Evolutionary conservation across 2,113 vertebrate genomes (phyloP).

Genomic region (Coryphaenoides rupestris): DNA sequence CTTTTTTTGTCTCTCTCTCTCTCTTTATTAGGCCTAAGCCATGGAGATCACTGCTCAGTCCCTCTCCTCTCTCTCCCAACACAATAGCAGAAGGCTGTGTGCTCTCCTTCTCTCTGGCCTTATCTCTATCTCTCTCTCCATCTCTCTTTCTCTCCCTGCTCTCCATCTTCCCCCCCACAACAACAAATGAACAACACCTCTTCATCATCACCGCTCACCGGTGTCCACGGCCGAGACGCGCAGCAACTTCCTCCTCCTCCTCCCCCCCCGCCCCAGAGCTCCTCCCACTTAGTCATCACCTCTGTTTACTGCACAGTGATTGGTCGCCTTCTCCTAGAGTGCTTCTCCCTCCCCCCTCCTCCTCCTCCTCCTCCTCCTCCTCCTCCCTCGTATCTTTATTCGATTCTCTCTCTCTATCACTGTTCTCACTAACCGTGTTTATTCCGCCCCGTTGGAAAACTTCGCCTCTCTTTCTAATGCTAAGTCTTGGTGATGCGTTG

Average conservation of each 20-base stretch:
- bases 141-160: background rate
- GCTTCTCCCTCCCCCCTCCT: constrained; percentile 34
- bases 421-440: constrained; percentile 47
- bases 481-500: constrained; percentile 3
- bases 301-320: constrained; percentile 56
- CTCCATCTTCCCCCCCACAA: background rate
- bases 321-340: constrained; percentile 53
- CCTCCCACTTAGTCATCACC: constrained; percentile 49
- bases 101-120: constrained; percentile 75
- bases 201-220: constrained; percentile 63
- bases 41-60: constrained; percentile 77
- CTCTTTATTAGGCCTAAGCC: constrained; percentile 84
- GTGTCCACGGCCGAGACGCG: constrained; percentile 69
- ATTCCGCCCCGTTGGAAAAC: constrained; percentile 12
- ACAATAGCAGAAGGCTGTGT: constrained; percentile 77
- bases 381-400: background rate
- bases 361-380: constrained; percentile 12
- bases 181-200: constrained; percentile 69
- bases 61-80: constrained; percentile 68
- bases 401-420: constrained; percentile 20
- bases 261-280: background rate
- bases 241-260: constrained; percentile 27
- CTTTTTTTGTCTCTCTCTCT: constrained; percentile 62
- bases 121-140: constrained; percentile 36
- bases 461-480: too few relatives aligned